A percentile compares a stretch with the other conserved stretches of the same genome.
These are phyloP conservation scores for Bovichtus diacanthus DNA, from an alignment of 2,797 vertebrate genomes.

Conservation along the genomic window DNA sequence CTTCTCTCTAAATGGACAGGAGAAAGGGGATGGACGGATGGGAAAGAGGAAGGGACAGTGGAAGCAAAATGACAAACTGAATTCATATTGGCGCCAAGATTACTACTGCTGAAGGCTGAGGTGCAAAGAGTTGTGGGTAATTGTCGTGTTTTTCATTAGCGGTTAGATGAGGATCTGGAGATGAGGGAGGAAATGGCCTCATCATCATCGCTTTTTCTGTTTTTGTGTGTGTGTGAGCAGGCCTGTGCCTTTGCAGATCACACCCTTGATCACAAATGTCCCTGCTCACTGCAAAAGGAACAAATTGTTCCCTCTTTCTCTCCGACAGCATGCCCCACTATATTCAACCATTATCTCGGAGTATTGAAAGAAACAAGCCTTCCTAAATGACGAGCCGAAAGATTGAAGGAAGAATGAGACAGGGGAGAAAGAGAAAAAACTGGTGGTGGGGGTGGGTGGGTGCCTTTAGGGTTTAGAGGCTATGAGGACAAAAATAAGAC, in stretches of 20 bases:
- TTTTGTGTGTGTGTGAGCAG: constrained; percentile 33
- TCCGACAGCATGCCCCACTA: constrained; percentile 59
- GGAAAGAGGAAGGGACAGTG: constrained; percentile 48
- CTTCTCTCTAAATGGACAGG: constrained; percentile 49
- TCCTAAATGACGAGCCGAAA: constrained; percentile 75
- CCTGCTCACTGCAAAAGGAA: constrained; percentile 77
- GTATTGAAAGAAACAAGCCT: constrained; percentile 83
- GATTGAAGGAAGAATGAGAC: constrained; percentile 73
- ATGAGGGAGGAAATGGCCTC: constrained; percentile 87
- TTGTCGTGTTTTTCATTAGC: constrained; percentile 89
- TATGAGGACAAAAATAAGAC: constrained; percentile 74
- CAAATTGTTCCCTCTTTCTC: constrained; percentile 83
- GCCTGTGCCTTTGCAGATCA: constrained; percentile 66
- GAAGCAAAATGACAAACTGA: constrained; percentile 57
- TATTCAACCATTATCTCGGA: constrained; percentile 83
- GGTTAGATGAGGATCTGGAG: constrained; percentile 85
- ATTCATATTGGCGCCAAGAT: constrained; percentile 76
- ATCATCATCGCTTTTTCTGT: constrained; percentile 78
- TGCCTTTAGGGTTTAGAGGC: constrained; percentile 33
- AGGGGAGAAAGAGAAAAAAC: constrained; percentile 26
- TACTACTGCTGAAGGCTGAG: constrained; percentile 75
- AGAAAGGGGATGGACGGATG: constrained; percentile 37
- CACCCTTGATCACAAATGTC: constrained; percentile 71
- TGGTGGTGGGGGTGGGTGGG: constrained; percentile 16
- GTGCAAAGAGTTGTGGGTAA: constrained; percentile 84